Conservation (phyloP, 2,888 invertebrate species). For the Beris morrisii region DNA sequence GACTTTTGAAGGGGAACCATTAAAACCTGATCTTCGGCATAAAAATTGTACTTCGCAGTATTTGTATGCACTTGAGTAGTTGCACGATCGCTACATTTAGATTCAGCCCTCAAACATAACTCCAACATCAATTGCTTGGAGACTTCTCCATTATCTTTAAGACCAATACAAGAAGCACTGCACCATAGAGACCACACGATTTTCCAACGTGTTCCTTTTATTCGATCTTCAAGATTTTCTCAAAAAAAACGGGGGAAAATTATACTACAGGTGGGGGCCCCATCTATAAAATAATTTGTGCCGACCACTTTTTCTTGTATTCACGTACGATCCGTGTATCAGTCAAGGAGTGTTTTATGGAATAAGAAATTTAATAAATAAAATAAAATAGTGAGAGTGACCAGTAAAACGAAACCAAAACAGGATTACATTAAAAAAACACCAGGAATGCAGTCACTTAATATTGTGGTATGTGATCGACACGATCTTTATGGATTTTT, state of each 20-base stretch:
- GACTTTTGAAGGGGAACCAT: too few relatives aligned
- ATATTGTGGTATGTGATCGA: conserved; percentile 20
- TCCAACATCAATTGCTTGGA: too few relatives aligned
- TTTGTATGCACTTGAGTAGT: too few relatives aligned
- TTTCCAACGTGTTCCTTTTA: background rate
- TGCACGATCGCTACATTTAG: too few relatives aligned
- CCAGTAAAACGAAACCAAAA: background rate
- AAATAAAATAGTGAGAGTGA: conserved; percentile 2
- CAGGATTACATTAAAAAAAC: background rate
- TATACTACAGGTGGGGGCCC: conserved; percentile 24
- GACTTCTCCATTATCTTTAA: too few relatives aligned
- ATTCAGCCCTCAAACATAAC: too few relatives aligned
- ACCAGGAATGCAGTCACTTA: conserved; percentile 24
- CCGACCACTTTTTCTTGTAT: conserved; percentile 27
- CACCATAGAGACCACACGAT: background rate
- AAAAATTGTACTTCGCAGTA: too few relatives aligned
- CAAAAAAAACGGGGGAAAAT: conserved; percentile 7
- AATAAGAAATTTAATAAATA: background rate
- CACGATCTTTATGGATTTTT: background rate
- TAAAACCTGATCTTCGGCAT: too few relatives aligned
- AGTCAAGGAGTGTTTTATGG: background rate
- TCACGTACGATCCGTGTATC: conserved; percentile 24
- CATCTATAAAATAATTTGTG: conserved; percentile 34
- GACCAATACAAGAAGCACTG: background rate
- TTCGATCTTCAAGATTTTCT: conserved; percentile 6